Percentiles rank a stretch among this genome's conserved stretches.
Evolutionary conservation across 2,113 vertebrate species (phyloP).

Genomic region (Balaeniceps rex): DNA sequence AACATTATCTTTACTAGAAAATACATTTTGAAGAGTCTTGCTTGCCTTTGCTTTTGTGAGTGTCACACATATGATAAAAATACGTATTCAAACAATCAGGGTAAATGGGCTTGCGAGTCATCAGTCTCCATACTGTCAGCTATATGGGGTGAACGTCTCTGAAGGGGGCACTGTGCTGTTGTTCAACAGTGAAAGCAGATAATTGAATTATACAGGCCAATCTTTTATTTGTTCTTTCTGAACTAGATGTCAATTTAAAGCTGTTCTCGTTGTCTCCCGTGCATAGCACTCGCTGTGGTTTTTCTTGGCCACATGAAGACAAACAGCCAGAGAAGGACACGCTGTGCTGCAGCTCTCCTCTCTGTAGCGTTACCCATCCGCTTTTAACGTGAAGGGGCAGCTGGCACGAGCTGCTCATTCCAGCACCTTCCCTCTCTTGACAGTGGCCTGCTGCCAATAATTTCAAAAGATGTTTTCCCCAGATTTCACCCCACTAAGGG

Average conservation of each 20-base stretch:
- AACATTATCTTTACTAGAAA: background rate
- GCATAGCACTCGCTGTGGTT: background rate
- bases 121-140: background rate
- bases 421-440: background rate
- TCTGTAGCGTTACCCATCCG: rapidly evolving
- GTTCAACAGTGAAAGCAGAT: background rate
- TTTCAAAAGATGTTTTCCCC: background rate
- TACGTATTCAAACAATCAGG: background rate
- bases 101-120: background rate
- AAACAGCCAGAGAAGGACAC: background rate
- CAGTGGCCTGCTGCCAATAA: background rate
- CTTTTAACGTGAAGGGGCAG: background rate
- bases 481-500: background rate
- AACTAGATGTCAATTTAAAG: background rate
- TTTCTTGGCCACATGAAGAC: background rate
- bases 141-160: background rate
- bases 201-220: background rate
- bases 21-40: background rate
- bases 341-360: background rate
- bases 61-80: background rate
- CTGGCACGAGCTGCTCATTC: background rate
- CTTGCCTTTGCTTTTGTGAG: background rate
- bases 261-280: background rate
- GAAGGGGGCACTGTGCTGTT: background rate
- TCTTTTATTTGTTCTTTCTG: background rate